phyloP scores from a whole-genome alignment of 2,797 vertebrate species.

The Bryconaethiops microstoma region DNA sequence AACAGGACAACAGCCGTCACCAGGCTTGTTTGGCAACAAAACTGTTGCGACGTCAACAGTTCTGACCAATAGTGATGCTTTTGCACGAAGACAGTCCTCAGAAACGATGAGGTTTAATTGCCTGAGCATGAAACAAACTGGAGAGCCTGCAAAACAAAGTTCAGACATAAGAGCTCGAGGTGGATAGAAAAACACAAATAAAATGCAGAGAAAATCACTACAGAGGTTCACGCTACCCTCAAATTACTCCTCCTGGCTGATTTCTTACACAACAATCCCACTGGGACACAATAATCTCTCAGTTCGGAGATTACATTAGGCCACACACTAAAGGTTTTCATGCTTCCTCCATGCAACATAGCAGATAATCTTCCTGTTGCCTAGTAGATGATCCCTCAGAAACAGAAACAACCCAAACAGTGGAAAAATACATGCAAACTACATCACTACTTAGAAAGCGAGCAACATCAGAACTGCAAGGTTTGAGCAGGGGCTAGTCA shows the following conservation, averaged over 20 bases:
- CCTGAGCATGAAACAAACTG: no score
- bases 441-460: neutral
- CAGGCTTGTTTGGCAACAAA: no score
- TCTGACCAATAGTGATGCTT: neutral
- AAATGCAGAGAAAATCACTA: no score
- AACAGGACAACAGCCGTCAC: no score
- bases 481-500: neutral
- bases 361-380: neutral
- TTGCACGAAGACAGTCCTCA: neutral
- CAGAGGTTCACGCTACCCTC: neutral
- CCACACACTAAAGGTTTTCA: neutral
- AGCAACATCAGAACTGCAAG: neutral
- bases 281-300: neutral
- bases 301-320: conserved; percentile 14
- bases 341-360: neutral
- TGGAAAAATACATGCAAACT: neutral
- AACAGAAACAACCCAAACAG: neutral
- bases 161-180: no score
- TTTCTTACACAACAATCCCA: conserved; percentile 19
- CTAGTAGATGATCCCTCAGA: neutral
- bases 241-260: neutral
- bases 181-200: no score
- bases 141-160: no score
- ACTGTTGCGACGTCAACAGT: no score
- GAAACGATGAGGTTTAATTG: no score